A percentile compares a stretch with the other conserved stretches of the same genome.
These are phyloP conservation scores for Valencia hispanica DNA, from an alignment of 2,797 vertebrate genomes.

Conservation along the genomic window DNA sequence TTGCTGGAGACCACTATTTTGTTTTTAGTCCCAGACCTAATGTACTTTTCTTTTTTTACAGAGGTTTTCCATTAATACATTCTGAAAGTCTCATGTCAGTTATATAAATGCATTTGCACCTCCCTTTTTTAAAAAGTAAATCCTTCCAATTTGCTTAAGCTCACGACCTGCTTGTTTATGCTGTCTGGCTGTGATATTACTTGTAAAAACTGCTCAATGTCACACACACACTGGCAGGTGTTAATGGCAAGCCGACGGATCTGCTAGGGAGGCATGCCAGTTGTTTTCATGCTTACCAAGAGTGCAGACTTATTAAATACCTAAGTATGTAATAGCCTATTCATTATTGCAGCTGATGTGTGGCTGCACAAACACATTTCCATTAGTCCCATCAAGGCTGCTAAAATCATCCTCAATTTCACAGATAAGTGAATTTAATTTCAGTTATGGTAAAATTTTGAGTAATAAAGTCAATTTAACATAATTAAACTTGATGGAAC, in stretches of 20 bases:
- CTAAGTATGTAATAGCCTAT: slow-evolving; percentile 28
- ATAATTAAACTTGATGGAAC: slow-evolving; percentile 34
- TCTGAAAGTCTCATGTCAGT: background rate
- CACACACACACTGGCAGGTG: slow-evolving; percentile 31
- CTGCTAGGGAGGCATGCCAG: slow-evolving; percentile 14
- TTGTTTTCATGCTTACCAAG: slow-evolving; percentile 27
- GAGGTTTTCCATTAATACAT: background rate
- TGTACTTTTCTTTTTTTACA: background rate
- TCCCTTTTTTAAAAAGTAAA: background rate
- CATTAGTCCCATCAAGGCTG: slow-evolving; percentile 29
- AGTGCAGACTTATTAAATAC: slow-evolving; percentile 24
- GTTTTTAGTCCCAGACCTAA: slow-evolving; percentile 6
- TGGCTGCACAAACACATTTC: slow-evolving; percentile 14
- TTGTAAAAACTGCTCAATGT: slow-evolving; percentile 43
- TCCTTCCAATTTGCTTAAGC: slow-evolving; percentile 35
- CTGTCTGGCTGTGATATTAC: slow-evolving; percentile 36
- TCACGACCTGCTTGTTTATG: slow-evolving; percentile 36
- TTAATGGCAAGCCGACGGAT: slow-evolving; percentile 38
- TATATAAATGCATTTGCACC: background rate
- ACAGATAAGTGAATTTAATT: slow-evolving; percentile 56
- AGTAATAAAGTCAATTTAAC: slow-evolving; percentile 41
- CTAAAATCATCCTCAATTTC: slow-evolving; percentile 35
- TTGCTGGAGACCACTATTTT: no score
- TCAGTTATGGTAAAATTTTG: slow-evolving; percentile 28
- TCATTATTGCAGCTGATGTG: slow-evolving; percentile 30